Conservation (phyloP, 2,888 invertebrate species). For the Glaucopsyche alexis region DNA sequence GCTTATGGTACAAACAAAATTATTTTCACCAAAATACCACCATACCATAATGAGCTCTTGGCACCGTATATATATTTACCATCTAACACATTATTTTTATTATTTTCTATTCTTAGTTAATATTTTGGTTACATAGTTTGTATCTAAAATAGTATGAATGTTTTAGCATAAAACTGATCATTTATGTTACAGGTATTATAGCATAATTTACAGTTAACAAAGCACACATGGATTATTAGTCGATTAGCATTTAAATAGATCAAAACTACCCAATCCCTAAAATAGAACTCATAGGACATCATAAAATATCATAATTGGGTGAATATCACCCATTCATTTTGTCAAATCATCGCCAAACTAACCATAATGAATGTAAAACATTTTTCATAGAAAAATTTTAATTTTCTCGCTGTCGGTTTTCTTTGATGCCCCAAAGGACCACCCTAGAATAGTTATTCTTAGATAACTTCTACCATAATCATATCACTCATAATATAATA, state of each 20-base stretch:
- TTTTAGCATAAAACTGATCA: no score
- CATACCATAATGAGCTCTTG: no score
- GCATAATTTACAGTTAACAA: no score
- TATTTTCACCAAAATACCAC: no score
- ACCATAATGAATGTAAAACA: neutral
- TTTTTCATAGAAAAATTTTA: neutral
- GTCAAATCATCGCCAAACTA: slow-evolving; percentile 17
- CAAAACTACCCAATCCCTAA: neutral
- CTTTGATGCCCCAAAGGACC: neutral
- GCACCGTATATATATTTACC: no score
- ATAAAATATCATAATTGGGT: neutral
- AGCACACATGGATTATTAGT: neutral
- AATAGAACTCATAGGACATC: neutral
- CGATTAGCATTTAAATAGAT: neutral
- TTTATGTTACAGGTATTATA: no score
- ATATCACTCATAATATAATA: neutral
- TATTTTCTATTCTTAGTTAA: no score
- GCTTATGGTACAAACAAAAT: no score
- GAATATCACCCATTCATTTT: slow-evolving; percentile 1
- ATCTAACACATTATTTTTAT: no score
- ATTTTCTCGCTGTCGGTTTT: neutral
- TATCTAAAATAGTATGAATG: no score
- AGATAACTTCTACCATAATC: slow-evolving; percentile 3
- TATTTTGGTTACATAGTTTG: no score
- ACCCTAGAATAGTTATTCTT: neutral